These are phyloP conservation scores for Drosophila lacertosa DNA, from an alignment of 1,140 invertebrate species.

Conservation along the genomic window DNA sequence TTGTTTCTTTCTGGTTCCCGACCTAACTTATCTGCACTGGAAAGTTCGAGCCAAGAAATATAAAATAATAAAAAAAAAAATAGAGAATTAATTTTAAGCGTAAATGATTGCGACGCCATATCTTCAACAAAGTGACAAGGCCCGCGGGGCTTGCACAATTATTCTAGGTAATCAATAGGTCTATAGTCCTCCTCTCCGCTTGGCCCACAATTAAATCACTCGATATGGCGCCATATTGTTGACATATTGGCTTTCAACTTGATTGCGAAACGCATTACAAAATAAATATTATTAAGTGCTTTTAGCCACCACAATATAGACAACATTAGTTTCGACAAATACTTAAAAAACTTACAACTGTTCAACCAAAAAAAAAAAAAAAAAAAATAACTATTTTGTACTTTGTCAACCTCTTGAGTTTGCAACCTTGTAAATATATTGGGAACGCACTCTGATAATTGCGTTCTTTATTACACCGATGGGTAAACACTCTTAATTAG, in stretches of 20 bases:
- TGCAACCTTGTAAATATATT: conserved; percentile 3
- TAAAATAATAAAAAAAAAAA: background rate
- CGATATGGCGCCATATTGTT: conserved; percentile 26
- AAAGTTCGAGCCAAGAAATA: background rate
- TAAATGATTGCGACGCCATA: conserved; percentile 10
- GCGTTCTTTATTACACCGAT: conserved; percentile 1
- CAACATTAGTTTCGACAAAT: conserved; percentile 1
- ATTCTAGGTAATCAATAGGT: conserved; percentile 21
- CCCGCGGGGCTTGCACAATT: conserved; percentile 14
- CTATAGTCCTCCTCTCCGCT: too few relatives aligned
- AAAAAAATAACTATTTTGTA: conserved; percentile 14
- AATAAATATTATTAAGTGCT: background rate
- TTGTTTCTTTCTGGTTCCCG: conserved; percentile 2
- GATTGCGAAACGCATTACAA: conserved; percentile 9
- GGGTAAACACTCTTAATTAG: conserved; percentile 5
- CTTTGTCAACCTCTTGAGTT: conserved; percentile 1
- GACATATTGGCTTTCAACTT: conserved; percentile 7
- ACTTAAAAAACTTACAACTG: conserved; percentile 18
- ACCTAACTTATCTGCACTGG: conserved; percentile 29
- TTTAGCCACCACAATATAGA: conserved; percentile 4
- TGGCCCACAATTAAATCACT: conserved; percentile 11
- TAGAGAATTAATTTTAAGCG: conserved; percentile 20
- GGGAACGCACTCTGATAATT: conserved; percentile 10
- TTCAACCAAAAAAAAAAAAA: background rate
- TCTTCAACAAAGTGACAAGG: conserved; percentile 17